Evolutionary conservation across 2,888 invertebrate species (phyloP), one percentile per base, ranked within the genome.

Genomic region (Sialis lutaria): DNA sequence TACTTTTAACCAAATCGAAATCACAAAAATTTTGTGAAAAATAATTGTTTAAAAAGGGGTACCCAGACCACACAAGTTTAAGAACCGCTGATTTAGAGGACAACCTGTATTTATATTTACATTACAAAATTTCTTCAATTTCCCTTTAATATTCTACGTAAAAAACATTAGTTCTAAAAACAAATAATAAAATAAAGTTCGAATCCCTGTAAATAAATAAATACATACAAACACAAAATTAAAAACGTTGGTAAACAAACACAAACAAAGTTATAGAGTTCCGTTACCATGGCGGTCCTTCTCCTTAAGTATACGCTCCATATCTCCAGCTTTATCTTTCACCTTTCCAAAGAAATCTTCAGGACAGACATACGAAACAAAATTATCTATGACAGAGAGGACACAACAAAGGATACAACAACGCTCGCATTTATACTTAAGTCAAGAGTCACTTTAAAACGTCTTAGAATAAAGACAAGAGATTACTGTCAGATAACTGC

Each of bases 331-430:
- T 66, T 89, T 93, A 70, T 93, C 93, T 76, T 93, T 96, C 54
- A 95, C 91, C 60, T 91, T 91, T 53, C 90, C 91, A 64, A 96
- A 86, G 75, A 96, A 90, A 66, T 93, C 95, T 83, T 70, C 54
- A 43, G 49, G 56, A 49, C 32, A 49, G 50, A 46, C 32, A 50
- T 53, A 51, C 48, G 54, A 53, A 49, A 53, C 40, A 48, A 45
- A 46, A 46, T 48, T 42, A 46, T 48, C 33, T 47, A 45, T 50
- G 41, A 42, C 35, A 40, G 47, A 33, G 22, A 22, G 22, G 22
- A 22, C 4, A 22, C 22, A 22, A 22, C 2, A 37, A 48, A 45
- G 10, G 6, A 30, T 42, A 47, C 33, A 46, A 44, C 32, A 32
- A 33, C 49, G 8, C 22, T 35, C 5, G 39, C 7, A 31, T 5